Evolutionary conservation across 2,888 invertebrate species (phyloP).

Genomic region (Dorcus hopei): DNA sequence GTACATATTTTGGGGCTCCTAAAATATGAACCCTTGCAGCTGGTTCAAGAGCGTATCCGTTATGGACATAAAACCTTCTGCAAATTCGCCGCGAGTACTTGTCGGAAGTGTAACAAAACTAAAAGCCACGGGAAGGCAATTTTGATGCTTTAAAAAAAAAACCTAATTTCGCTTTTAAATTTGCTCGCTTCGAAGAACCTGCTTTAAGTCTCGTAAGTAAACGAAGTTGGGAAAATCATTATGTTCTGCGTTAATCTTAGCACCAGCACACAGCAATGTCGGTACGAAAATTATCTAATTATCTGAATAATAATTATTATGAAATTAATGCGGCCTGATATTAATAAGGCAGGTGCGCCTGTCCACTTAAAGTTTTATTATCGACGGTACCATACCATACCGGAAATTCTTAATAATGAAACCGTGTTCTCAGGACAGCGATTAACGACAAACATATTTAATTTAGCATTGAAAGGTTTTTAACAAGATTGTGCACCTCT

Average conservation of each 20-base stretch:
- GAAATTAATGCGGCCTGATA: constrained; percentile 15
- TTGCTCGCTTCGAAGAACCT: background rate
- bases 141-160: background rate
- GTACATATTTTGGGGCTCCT: background rate
- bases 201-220: too few relatives aligned
- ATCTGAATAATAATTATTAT: constrained; percentile 16
- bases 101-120: background rate
- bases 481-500: too few relatives aligned
- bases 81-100: background rate
- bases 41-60: constrained; percentile 20
- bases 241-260: too few relatives aligned
- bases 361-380: constrained; percentile 14
- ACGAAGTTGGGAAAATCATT: too few relatives aligned
- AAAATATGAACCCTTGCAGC: constrained; percentile 8
- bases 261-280: too few relatives aligned
- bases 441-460: background rate
- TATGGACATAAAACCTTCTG: constrained; percentile 12
- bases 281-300: constrained; percentile 7
- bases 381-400: constrained; percentile 2
- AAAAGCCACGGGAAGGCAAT: background rate
- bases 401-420: constrained; percentile 18
- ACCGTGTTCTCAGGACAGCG: constrained; percentile 9
- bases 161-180: background rate
- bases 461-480: background rate
- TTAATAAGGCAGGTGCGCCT: constrained; percentile 18